A percentile compares a stretch with the other conserved stretches of the same genome.
These are phyloP conservation scores for Dynastes hyllus DNA, from an alignment of 2,888 invertebrate genomes.

Conservation along the genomic window DNA sequence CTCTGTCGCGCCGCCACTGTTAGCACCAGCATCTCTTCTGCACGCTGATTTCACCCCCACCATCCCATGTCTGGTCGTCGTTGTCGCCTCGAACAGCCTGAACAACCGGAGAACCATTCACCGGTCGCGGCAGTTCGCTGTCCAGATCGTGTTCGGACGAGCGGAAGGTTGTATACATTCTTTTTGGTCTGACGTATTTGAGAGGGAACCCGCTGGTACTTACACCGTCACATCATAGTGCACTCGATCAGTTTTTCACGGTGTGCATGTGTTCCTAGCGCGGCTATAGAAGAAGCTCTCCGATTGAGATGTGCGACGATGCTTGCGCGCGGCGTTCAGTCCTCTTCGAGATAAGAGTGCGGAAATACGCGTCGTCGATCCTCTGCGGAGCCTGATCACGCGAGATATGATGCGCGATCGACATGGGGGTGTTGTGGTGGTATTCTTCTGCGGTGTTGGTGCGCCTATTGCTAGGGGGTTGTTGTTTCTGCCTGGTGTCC, in stretches of 20 bases:
- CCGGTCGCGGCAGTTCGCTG: constrained; percentile 29
- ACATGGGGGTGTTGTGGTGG: constrained; percentile 58
- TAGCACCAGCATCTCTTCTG: constrained; percentile 55
- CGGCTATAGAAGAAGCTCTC: constrained; percentile 8
- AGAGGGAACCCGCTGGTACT: too few relatives aligned
- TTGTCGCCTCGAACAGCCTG: constrained; percentile 17
- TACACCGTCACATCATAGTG: not conserved
- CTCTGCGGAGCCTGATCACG: constrained; percentile 38
- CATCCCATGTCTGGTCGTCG: constrained; percentile 38
- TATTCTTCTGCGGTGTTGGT: constrained; percentile 57
- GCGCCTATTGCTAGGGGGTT: constrained; percentile 53
- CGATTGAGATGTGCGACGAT: constrained; percentile 28
- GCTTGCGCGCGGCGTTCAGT: constrained; percentile 36
- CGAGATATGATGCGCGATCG: constrained; percentile 57
- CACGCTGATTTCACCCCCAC: constrained; percentile 52
- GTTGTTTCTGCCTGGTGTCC: constrained; percentile 44
- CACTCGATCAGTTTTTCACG: constrained; percentile 13
- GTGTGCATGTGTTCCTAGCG: constrained; percentile 21
- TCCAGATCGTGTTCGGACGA: constrained; percentile 31
- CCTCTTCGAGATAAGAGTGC: constrained; percentile 39
- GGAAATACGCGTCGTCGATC: constrained; percentile 31
- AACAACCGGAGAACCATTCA: constrained; percentile 28
- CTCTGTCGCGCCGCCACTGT: constrained; percentile 51
- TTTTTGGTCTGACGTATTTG: constrained; percentile 23
- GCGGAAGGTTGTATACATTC: not conserved